Evolutionary conservation across 2,888 invertebrate genomes (phyloP).

Genomic region (Mesorhabditis sp.): DNA sequence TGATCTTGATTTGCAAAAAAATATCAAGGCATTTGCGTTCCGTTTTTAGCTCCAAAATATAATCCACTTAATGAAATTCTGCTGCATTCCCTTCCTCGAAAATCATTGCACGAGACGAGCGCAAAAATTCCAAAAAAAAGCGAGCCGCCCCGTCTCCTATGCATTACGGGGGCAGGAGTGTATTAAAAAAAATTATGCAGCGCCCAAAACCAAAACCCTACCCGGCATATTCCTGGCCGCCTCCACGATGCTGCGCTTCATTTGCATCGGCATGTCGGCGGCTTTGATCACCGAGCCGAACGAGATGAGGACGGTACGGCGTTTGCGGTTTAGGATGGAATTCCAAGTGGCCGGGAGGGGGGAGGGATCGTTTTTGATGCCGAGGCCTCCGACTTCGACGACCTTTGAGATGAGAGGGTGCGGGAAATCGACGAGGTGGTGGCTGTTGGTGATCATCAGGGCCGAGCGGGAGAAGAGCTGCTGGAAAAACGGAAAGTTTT

Average conservation of each 20-base stretch:
- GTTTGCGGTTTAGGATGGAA: conserved; percentile 15
- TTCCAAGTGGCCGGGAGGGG: conserved; percentile 10
- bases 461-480: not conserved
- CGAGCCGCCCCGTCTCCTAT: no score
- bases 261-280: conserved; percentile 19
- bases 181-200: no score
- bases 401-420: not conserved
- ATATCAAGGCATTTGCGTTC: no score
- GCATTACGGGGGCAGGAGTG: no score
- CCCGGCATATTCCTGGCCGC: not conserved
- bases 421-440: not conserved
- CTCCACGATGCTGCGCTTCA: not conserved
- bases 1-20: no score
- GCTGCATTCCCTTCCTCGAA: no score
- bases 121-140: no score
- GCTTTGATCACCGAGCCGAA: conserved; percentile 26
- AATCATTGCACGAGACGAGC: no score
- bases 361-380: not conserved
- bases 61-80: no score
- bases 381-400: not conserved
- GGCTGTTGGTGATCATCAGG: not conserved
- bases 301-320: conserved; percentile 20
- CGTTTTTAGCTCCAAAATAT: no score
- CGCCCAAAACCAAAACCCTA: not conserved
- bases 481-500: not conserved